Percentiles rank a stretch among this genome's conserved stretches.
Evolutionary conservation across 1,140 invertebrate species (phyloP).

Genomic region (Globodera ellingtonae): DNA sequence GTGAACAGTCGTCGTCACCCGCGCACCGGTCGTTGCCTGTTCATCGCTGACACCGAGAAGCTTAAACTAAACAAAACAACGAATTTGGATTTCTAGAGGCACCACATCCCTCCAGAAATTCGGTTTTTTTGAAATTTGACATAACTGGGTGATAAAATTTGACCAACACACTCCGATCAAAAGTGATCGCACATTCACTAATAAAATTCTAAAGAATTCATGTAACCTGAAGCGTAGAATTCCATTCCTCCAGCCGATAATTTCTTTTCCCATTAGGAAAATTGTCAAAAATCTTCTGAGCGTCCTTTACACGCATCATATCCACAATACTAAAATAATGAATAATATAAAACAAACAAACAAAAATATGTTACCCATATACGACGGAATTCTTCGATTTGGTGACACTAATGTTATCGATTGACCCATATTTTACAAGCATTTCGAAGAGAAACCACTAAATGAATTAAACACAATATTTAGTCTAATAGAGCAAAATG

Average conservation of each 20-base stretch:
- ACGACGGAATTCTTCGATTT: slow-evolving; percentile 5
- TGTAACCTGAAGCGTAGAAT: neutral
- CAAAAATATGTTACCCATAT: slow-evolving; percentile 1
- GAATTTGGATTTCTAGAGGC: too few species aligned
- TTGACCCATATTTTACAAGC: slow-evolving; percentile 10
- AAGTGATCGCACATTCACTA: too few species aligned
- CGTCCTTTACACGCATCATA: neutral
- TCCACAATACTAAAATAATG: neutral
- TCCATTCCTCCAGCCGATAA: neutral
- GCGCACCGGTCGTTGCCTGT: neutral
- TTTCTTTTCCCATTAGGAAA: neutral
- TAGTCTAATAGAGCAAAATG: neutral
- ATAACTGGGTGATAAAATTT: too few species aligned
- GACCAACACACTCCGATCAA: too few species aligned
- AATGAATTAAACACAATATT: neutral
- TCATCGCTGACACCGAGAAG: neutral
- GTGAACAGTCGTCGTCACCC: too few species aligned
- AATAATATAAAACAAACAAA: neutral
- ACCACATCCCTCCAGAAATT: too few species aligned
- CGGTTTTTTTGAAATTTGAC: too few species aligned
- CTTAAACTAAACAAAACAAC: neutral
- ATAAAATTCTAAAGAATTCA: too few species aligned
- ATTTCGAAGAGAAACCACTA: slow-evolving; percentile 22
- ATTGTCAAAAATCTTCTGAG: neutral
- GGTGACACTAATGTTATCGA: slow-evolving; percentile 10